These are phyloP conservation scores for Hydrophis major DNA, from an alignment of 2,797 vertebrate genomes.

Conservation along the genomic window DNA sequence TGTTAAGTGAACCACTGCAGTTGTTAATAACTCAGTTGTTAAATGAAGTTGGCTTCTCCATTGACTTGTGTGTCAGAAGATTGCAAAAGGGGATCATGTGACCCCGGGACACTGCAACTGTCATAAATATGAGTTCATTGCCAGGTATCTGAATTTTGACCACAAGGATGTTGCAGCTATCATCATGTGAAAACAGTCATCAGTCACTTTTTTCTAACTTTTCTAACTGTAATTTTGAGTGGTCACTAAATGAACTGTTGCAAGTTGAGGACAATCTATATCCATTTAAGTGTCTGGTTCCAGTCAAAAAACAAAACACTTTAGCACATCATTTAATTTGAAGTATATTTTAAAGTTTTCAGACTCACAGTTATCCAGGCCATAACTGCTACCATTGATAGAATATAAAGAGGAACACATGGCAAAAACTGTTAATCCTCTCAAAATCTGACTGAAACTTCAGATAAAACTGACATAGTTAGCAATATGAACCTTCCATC, in stretches of 20 bases:
- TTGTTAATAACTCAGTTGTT: neutral
- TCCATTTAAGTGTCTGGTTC: neutral
- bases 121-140: neutral
- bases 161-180: neutral
- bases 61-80: neutral
- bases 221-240: neutral
- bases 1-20: too few relatives aligned
- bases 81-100: neutral
- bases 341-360: neutral
- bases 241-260: neutral
- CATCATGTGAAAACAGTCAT: neutral
- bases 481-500: neutral
- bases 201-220: neutral
- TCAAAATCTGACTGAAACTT: neutral
- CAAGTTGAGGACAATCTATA: neutral
- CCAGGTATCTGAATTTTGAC: neutral
- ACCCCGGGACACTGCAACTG: neutral
- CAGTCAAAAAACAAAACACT: neutral
- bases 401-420: neutral
- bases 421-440: neutral
- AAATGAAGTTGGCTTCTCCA: neutral
- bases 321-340: neutral
- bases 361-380: neutral
- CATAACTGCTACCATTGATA: neutral
- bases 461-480: neutral